Conservation (phyloP, 2,797 vertebrate species). For the Typhlichthys eigenmanni region DNA sequence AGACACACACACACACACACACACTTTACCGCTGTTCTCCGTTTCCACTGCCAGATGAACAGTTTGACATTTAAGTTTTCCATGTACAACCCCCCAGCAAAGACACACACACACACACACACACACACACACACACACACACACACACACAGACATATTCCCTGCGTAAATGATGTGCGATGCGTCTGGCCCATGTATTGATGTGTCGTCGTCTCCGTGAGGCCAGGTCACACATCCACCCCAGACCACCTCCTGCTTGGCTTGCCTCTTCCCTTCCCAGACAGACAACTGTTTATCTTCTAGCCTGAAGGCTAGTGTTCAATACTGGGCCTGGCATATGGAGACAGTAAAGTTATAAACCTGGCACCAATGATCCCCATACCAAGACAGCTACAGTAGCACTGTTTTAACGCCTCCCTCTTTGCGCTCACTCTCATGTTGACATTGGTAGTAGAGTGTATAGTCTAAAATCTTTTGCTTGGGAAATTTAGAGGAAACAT, state of each 20-base stretch:
- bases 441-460: neutral
- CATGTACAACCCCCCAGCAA: too few species aligned
- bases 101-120: neutral
- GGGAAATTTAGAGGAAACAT: neutral
- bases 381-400: constrained; percentile 3
- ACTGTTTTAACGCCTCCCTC: neutral
- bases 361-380: constrained; percentile 9
- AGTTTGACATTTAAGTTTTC: constrained; percentile 47
- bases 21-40: constrained; percentile 13
- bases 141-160: constrained; percentile 1
- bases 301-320: constrained; percentile 32
- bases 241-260: constrained; percentile 18
- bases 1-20: constrained; percentile 11
- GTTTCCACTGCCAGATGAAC: constrained; percentile 31
- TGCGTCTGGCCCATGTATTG: constrained; percentile 9
- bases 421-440: neutral
- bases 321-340: constrained; percentile 27
- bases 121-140: neutral
- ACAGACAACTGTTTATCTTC: constrained; percentile 26
- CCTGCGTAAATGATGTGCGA: neutral
- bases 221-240: constrained; percentile 30
- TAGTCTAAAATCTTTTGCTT: neutral
- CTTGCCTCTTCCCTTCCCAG: constrained; percentile 9
- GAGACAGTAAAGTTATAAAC: constrained; percentile 51
- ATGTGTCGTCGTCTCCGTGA: neutral